Base-by-base conservation (phyloP, 2,888 invertebrate species). In the Fragum fragum region DNA sequence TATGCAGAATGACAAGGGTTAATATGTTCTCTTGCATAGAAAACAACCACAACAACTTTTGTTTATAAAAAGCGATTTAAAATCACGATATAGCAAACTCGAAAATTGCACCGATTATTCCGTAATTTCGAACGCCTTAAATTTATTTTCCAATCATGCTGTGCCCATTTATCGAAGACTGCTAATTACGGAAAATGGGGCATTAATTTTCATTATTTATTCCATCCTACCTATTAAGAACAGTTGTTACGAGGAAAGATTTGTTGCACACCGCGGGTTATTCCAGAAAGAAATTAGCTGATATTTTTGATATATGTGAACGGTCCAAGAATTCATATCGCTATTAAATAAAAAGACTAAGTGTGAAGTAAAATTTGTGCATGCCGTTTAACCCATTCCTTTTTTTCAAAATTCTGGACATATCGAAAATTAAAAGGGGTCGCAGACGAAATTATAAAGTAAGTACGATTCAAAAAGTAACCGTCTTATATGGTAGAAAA, bases 121-220 rank as follows among this genome's bases (percentile, higher is more conserved):
- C 14, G n/a, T 47, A 47, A 47, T 47, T 47, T 47, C 47, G 47
- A 47, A n/a, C 47, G 47, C 47, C 47, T 47, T 5, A 47, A 47
- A 47, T 47, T 47, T 47, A 47, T 47, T 47, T 47, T 47, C 47
- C 2, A 57, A 21, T 26, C 57, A 57, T 23, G 57, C 57, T 57
- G 57, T 1, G 57, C 23, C 57, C 61, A 21, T 61, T 21, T 26
- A 61, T 26, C 26, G 32, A 61, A 32, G n/a, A 14, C 21, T 14
- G 32, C 18, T 61, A 61, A 61, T 61, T 61, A 61, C 61, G n/a
- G 23, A 28, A 32, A 32, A 32, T 32, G n/a, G 26, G 47, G 32
- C 69, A 81, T 81, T 77, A 77, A 73, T 81, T 81, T 77, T 77
- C 81, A 81, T 81, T 81, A 77, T 47, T 61, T 42, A 73, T 71